Conservation (phyloP, 2,888 invertebrate genomes). For the Meloe dianella region DNA sequence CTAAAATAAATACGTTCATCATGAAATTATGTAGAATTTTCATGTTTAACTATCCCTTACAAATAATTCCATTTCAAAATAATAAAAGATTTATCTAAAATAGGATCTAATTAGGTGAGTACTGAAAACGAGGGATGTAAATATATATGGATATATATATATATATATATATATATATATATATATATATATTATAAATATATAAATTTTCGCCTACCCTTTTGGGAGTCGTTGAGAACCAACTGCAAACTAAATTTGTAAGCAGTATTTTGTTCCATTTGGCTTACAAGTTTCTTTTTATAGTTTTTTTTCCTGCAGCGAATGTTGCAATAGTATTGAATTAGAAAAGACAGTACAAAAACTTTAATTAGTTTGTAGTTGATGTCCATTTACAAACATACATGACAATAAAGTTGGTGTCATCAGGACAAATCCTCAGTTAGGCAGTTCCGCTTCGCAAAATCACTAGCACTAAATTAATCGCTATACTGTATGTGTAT, state of each 20-base stretch:
- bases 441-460: not conserved
- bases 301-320: not conserved
- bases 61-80: not conserved
- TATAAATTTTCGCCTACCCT: slow-evolving; percentile 36
- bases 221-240: slow-evolving; percentile 24
- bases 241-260: not conserved
- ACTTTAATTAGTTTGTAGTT: not conserved
- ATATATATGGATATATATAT: too few species aligned
- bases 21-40: not conserved
- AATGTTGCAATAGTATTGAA: not conserved
- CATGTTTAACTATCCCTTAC: not conserved
- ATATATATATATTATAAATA: too few species aligned
- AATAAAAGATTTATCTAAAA: slow-evolving; percentile 11
- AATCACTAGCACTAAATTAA: not conserved
- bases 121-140: not conserved
- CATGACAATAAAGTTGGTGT: not conserved
- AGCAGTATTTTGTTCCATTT: not conserved
- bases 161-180: too few species aligned
- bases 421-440: not conserved
- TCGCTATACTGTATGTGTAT: not conserved
- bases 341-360: too few species aligned
- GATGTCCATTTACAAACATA: not conserved
- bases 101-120: slow-evolving; percentile 5
- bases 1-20: not conserved
- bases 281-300: not conserved